Percentiles rank a stretch among this genome's conserved stretches.
Conservation (phyloP, 2,888 invertebrate genomes). For the Leptopilina drosophilae region DNA sequence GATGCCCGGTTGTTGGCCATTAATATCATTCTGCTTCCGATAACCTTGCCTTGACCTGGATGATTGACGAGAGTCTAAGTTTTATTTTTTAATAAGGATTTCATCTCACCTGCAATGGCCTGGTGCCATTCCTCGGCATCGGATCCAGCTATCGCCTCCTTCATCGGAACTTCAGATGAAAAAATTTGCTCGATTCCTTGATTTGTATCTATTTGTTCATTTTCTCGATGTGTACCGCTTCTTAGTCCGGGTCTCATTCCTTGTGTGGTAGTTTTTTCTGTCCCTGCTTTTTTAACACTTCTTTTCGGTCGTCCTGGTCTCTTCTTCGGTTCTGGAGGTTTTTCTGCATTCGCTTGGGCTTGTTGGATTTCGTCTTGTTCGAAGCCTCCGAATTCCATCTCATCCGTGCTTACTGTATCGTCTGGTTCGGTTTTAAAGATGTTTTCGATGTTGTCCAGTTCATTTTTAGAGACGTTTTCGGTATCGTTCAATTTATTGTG, state of each 20-base stretch:
- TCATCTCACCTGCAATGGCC: conserved; percentile 55
- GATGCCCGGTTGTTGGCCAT: conserved; percentile 31
- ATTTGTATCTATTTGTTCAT: not conserved
- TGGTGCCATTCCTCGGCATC: conserved; percentile 50
- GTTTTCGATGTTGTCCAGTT: too few relatives aligned
- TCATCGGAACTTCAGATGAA: conserved; percentile 39
- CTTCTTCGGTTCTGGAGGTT: not conserved
- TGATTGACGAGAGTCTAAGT: conserved; percentile 57
- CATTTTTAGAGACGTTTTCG: not conserved
- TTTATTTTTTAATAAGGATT: conserved; percentile 55
- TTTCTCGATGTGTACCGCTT: not conserved
- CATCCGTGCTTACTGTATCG: not conserved
- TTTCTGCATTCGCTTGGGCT: not conserved
- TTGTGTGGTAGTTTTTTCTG: not conserved
- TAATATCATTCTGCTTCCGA: conserved; percentile 41
- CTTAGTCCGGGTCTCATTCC: not conserved
- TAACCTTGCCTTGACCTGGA: conserved; percentile 44
- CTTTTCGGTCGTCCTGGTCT: not conserved
- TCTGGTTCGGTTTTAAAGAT: not conserved
- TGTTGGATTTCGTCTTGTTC: not conserved
- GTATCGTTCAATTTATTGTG: not conserved
- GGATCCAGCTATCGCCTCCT: conserved; percentile 41
- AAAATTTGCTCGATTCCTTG: conserved; percentile 1
- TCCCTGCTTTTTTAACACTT: not conserved
- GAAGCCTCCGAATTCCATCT: not conserved